phyloP scores from a whole-genome alignment of 2,888 invertebrate genomes.

The Lasioglossum villosulum region DNA sequence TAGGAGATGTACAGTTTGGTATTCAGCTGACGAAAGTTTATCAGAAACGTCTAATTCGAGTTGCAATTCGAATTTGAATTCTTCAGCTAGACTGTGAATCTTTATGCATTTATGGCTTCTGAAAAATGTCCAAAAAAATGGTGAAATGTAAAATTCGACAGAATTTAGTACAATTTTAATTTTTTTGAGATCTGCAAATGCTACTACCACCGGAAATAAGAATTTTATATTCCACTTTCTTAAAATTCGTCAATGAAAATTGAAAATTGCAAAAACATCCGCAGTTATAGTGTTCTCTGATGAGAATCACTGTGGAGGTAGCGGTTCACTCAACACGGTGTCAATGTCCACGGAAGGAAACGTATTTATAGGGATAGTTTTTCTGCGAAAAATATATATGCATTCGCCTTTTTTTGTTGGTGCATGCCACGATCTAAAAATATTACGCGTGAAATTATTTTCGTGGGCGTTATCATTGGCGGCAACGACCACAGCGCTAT shows the following conservation, averaged over 20 bases:
- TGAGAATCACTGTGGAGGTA: not conserved
- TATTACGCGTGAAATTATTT: slow-evolving; percentile 24
- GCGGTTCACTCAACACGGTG: not conserved
- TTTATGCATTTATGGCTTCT: too few relatives aligned
- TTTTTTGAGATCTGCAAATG: too few relatives aligned
- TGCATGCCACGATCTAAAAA: slow-evolving; percentile 15
- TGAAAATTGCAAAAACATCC: too few relatives aligned
- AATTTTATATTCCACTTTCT: too few relatives aligned
- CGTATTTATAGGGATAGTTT: not conserved
- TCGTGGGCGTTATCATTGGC: not conserved
- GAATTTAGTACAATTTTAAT: too few relatives aligned
- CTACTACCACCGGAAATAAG: too few relatives aligned
- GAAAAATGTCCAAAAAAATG: too few relatives aligned
- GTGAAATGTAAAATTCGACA: too few relatives aligned
- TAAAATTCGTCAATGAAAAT: too few relatives aligned
- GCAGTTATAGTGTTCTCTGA: too few relatives aligned
- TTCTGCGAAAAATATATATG: not conserved
- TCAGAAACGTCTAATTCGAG: not conserved
- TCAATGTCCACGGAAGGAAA: not conserved
- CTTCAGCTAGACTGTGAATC: too few relatives aligned
- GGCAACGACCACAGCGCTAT: not conserved
- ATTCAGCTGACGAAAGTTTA: not conserved
- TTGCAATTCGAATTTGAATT: not conserved
- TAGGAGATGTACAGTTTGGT: not conserved
- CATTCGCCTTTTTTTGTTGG: slow-evolving; percentile 56